Evolutionary conservation across 2,888 invertebrate genomes (phyloP).

Genomic region (Nomada lathburiana): DNA sequence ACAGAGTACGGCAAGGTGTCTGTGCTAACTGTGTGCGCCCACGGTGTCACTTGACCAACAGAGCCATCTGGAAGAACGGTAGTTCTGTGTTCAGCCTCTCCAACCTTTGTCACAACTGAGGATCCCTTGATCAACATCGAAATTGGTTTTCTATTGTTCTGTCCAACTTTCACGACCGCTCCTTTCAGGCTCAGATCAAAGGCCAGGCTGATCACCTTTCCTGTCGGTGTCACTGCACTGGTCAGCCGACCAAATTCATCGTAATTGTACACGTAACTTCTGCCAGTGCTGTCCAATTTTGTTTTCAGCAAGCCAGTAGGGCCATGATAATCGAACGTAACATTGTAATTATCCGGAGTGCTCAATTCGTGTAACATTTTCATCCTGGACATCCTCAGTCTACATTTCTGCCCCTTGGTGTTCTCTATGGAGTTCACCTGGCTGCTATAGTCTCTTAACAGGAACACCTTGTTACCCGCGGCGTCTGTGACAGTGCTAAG

Average conservation of each 20-base stretch:
- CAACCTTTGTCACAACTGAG: conserved; percentile 92
- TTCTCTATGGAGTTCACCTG: conserved; percentile 97
- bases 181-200: conserved; percentile 97
- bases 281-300: conserved; percentile 94
- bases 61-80: conserved; percentile 93
- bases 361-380: conserved; percentile 95
- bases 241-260: conserved; percentile 97
- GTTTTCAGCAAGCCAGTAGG: conserved; percentile 95
- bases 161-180: conserved; percentile 93
- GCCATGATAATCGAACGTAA: conserved; percentile 96
- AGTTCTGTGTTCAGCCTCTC: conserved; percentile 93
- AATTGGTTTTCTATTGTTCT: conserved; percentile 93
- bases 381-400: conserved; percentile 96
- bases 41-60: conserved; percentile 92
- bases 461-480: conserved; percentile 94
- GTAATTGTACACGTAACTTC: conserved; percentile 97
- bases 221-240: conserved; percentile 97
- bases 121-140: conserved; percentile 95
- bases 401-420: conserved; percentile 96
- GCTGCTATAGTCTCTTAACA: conserved; percentile 92
- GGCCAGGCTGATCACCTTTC: conserved; percentile 93
- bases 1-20: conserved; percentile 96
- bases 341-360: conserved; percentile 96
- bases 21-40: conserved; percentile 95
- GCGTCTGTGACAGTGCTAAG: conserved; percentile 97